These are phyloP conservation scores for Phrynocephalus guinanensis DNA, from an alignment of 2,797 vertebrate species.

Conservation along the genomic window DNA sequence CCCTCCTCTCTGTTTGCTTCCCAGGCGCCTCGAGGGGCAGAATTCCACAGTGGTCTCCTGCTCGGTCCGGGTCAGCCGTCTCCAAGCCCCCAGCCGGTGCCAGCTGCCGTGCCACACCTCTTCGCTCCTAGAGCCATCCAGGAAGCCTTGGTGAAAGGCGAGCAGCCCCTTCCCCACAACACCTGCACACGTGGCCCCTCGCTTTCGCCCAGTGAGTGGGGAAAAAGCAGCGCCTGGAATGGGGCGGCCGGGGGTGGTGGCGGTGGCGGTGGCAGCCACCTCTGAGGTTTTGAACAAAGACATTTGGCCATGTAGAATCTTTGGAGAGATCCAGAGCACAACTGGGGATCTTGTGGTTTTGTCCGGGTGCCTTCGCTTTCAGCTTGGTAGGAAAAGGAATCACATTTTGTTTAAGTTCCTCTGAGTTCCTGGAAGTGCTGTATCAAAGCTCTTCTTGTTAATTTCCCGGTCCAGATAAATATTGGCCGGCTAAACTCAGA, in stretches of 20 bases:
- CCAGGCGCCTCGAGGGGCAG: conserved; percentile 81
- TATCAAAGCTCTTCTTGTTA: not conserved
- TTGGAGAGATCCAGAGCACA: not conserved
- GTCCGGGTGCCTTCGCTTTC: not conserved
- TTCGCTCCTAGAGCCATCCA: conserved; percentile 74
- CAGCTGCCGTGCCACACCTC: conserved; percentile 73
- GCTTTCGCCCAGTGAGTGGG: conserved; percentile 82
- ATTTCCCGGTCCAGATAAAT: not conserved
- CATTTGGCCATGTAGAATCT: not conserved
- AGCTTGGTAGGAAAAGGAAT: not conserved
- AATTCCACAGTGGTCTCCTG: conserved; percentile 85
- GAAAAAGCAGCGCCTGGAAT: not conserved
- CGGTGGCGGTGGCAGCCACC: not conserved
- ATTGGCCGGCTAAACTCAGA: not conserved
- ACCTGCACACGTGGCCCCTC: conserved; percentile 80
- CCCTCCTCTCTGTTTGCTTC: conserved; percentile 54
- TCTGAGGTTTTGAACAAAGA: not conserved
- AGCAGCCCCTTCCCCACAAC: conserved; percentile 78
- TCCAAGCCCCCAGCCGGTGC: conserved; percentile 73
- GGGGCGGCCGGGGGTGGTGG: no score
- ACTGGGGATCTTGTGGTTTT: not conserved
- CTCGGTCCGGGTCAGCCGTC: conserved; percentile 78
- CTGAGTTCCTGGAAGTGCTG: not conserved
- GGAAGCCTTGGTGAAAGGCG: conserved; percentile 86
- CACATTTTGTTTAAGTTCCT: not conserved